These are phyloP conservation scores for Parasteatoda lunata DNA, from an alignment of 2,888 invertebrate genomes.

Conservation along the genomic window DNA sequence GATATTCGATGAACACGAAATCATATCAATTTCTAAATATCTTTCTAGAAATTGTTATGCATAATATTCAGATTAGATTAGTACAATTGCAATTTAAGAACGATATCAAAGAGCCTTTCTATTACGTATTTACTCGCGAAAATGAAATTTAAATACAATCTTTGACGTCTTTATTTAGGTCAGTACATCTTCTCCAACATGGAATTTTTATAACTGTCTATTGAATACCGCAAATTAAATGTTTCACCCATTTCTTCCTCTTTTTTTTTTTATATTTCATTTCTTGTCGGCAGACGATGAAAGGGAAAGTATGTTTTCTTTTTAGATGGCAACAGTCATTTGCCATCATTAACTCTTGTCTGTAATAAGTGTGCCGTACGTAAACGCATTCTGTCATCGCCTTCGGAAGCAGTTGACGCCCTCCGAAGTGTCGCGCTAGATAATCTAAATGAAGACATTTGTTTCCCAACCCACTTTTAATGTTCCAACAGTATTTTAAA, in stretches of 20 bases:
- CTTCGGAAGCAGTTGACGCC: constrained; percentile 27
- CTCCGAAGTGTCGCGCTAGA: constrained; percentile 30
- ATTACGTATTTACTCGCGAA: no score
- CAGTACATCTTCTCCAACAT: background rate
- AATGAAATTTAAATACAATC: background rate
- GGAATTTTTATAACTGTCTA: background rate
- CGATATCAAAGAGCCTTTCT: no score
- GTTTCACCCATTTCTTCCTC: background rate
- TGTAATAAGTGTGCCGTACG: constrained; percentile 26
- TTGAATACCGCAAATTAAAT: background rate
- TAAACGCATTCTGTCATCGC: constrained; percentile 48
- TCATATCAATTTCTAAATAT: no score
- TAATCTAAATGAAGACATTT: constrained; percentile 32
- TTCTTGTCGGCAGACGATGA: constrained; percentile 4
- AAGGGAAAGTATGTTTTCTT: constrained; percentile 29
- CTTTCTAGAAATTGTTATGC: no score
- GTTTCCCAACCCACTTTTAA: constrained; percentile 24
- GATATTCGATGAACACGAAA: no score
- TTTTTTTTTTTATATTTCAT: background rate
- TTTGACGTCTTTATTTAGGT: background rate
- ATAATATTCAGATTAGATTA: no score
- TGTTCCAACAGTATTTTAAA: background rate
- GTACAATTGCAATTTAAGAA: no score
- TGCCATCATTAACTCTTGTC: constrained; percentile 20
- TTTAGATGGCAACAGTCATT: constrained; percentile 5